Evolutionary conservation across 30 jellyfish, hydroid and myxozoan genomes (phyloP), one percentile per base, ranked within the genome.

Genomic region (Phacellophora camtschatica): DNA sequence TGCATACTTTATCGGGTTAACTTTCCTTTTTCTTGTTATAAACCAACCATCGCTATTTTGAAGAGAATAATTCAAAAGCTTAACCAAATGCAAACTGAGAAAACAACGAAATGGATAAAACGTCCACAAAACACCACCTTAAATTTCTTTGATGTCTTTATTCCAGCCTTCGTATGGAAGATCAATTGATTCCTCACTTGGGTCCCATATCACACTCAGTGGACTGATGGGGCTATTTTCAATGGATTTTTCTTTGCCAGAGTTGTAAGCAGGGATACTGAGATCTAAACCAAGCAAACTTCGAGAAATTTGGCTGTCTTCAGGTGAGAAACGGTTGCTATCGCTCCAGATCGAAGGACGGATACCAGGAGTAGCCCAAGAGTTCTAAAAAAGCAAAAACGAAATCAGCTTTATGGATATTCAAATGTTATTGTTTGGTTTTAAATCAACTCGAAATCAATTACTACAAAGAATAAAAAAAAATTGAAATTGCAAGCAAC

Each of bases 111-210:
- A 33, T 7, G 74, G 74, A 51, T 0, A 28, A 59, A 24, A 59
- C 15, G 41, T 23, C 11, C 22, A 61, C 39, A 16, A 28, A 31
- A 22, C n/a, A 3, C 6, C n/a, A 43, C 22, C 23, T 58, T 39
- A 92, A 18, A 81, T 95, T 70, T 92, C 96, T 67, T 85, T 87
- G 84, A 94, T 82, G 69, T 94, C 99, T 34, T 94, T 90, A 29
- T 87, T 80, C 99, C 99, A 94, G 29, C 99, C 99, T 79, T 87
- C 97, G 74, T 94, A 94, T 0, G 99, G 99, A 20, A 34, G 59
- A 33, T 90, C 94, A 48, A 80, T 64, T 15, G 90, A 56, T 18
- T 69, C 92, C 8, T 69, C 95, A 68, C 82, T 72, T 19, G 97
- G 78, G 32, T 90, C 92, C 99, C 99, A 94, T 16, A 94, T 64